Evolutionary conservation across 1,140 invertebrate species (phyloP).

Genomic region (Doryteuthis pealeii): DNA sequence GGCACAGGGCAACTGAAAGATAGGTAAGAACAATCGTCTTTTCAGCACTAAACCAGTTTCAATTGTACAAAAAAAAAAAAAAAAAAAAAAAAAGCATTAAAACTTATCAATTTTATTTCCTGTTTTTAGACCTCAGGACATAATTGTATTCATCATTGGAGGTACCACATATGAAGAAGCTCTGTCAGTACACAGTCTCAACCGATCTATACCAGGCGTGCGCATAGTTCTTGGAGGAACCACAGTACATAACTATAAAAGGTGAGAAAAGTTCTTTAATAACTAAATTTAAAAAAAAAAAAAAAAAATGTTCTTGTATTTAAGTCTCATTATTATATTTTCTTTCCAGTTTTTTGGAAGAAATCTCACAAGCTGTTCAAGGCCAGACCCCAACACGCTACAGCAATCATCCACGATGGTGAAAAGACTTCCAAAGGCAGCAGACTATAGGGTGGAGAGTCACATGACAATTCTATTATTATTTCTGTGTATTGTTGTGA

Average conservation of each 20-base stretch:
- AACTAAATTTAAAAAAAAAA: not conserved
- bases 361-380: slow-evolving; percentile 66
- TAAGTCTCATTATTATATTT: not conserved
- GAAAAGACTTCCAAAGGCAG: not conserved
- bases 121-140: slow-evolving; percentile 73
- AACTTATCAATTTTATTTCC: too few species aligned
- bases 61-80: too few species aligned
- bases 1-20: slow-evolving; percentile 62
- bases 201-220: slow-evolving; percentile 74
- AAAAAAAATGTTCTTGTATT: not conserved
- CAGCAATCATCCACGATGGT: slow-evolving; percentile 7
- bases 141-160: slow-evolving; percentile 94
- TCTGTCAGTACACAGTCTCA: slow-evolving; percentile 80
- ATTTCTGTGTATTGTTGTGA: too few species aligned
- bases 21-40: slow-evolving; percentile 42
- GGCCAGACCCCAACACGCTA: slow-evolving; percentile 13
- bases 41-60: too few species aligned
- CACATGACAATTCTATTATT: too few species aligned
- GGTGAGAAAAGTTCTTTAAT: slow-evolving; percentile 35
- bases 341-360: slow-evolving; percentile 44
- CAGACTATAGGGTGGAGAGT: too few species aligned
- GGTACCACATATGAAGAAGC: slow-evolving; percentile 98
- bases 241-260: slow-evolving; percentile 79
- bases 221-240: slow-evolving; percentile 88
- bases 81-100: too few species aligned